Percentiles rank a stretch among this genome's conserved stretches.
Conservation (phyloP, 2,113 vertebrate species). For the Boleophthalmus pectinirostris region DNA sequence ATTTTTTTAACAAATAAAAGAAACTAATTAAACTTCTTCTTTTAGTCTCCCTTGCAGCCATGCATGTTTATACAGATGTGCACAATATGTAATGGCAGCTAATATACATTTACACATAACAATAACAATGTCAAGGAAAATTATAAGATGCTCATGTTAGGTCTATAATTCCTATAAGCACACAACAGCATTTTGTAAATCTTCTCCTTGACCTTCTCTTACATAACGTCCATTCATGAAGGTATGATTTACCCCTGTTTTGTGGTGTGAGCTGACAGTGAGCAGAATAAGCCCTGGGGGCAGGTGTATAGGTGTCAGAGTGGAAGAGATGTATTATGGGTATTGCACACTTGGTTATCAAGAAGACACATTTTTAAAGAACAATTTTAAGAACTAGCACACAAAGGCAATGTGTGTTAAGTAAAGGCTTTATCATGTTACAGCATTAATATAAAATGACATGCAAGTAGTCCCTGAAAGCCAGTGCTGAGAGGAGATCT, state of each 20-base stretch:
- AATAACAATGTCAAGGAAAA: not conserved
- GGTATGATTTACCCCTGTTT: slow-evolving; percentile 32
- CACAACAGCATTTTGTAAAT: not conserved
- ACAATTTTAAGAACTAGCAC: not conserved
- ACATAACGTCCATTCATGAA: slow-evolving; percentile 35
- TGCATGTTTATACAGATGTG: not conserved
- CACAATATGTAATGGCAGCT: not conserved
- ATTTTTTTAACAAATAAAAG: too few relatives aligned
- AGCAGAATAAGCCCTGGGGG: slow-evolving; percentile 30
- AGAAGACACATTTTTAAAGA: not conserved
- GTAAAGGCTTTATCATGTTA: slow-evolving; percentile 2
- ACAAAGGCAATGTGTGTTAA: not conserved
- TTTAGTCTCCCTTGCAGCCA: not conserved
- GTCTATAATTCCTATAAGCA: not conserved
- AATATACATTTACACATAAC: not conserved
- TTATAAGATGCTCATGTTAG: not conserved
- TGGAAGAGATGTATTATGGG: not conserved
- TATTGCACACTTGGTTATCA: not conserved
- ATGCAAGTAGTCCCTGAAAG: not conserved
- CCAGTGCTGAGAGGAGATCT: slow-evolving; percentile 37
- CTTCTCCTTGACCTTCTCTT: slow-evolving; percentile 9
- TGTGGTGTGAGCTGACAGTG: slow-evolving; percentile 8
- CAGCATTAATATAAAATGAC: slow-evolving; percentile 29
- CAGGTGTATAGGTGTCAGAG: not conserved
- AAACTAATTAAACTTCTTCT: not conserved